Conservation (phyloP, 2,113 vertebrate species). For the Psettodes erumei region DNA sequence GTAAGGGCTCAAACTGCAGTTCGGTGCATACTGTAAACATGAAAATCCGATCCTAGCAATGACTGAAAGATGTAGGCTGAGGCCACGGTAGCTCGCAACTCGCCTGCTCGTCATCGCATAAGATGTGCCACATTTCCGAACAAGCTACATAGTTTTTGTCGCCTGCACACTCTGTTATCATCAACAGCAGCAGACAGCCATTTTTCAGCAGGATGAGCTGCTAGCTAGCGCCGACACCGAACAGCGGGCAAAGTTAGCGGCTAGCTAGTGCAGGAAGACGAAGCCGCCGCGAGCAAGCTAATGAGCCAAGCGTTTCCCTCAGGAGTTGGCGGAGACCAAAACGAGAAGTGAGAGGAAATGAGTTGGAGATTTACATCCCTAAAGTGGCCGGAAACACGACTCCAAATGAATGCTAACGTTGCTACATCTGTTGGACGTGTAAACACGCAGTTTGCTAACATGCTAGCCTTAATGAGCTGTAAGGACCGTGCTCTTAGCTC, state of each 20-base stretch:
- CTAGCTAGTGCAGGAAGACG: background rate
- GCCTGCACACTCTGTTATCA: background rate
- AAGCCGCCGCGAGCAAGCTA: background rate
- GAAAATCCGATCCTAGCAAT: background rate
- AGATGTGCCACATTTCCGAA: background rate
- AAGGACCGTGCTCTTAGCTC: background rate
- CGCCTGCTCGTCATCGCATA: background rate
- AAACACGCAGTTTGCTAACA: background rate
- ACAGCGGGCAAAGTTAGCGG: background rate
- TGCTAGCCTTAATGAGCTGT: no score
- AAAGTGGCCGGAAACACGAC: background rate
- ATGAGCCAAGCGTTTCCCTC: background rate
- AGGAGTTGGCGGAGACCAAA: background rate
- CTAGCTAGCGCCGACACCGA: background rate
- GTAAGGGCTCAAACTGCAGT: background rate
- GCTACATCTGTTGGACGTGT: background rate
- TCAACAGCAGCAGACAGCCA: no score
- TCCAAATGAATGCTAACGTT: background rate
- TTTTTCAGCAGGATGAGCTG: background rate
- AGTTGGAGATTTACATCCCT: background rate
- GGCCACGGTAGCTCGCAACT: background rate
- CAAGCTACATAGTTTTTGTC: background rate
- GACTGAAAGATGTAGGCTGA: background rate
- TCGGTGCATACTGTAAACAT: no score
- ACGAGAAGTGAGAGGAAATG: no score